Base-by-base conservation (phyloP, 2,888 invertebrate genomes). In the Lucinisca nassula region DNA sequence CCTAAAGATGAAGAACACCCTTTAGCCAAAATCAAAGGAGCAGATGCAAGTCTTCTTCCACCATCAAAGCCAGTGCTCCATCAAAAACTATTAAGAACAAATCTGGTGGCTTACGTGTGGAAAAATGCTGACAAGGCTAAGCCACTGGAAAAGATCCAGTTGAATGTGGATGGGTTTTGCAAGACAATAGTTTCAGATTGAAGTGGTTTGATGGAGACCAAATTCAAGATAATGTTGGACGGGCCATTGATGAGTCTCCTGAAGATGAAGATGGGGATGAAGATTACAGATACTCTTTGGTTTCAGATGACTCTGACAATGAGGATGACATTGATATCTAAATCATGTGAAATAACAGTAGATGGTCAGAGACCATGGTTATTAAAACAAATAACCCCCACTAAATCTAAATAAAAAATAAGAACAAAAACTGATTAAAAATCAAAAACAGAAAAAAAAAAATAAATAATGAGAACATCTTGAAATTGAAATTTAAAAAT, bases 191-290 rank as follows among this genome's bases (percentile, higher is more conserved):
- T 21, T 80, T 24, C 32, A 27, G 40, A 30, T n/a, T 80, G 14
- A 21, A 80, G 37, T 80, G 73, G 80, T 73, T 73, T 73, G 10
- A 24, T 35, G 80, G 81, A 17, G 37, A 14, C 17, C 81, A 81
- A 24, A 55, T 81, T 17, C 81, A 74, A 21, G 30, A 24, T 12
- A 17, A 38, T 27, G 74, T 74, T 58, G 74, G 27, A 58, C 24
- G 27, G 27, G 58, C 27, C 58, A 58, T 58, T 58, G 58, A 24
- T 27, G 58, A 58, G 21, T 14, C 51, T 21, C 8, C 8, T 51
- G 51, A 8, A n/a, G 51, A 79, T 17, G 51, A 21, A 4, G n/a
- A n/a, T n/a, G 10, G 17, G 21, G 51, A 51, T 51, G 51, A 51
- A 4, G 51, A 51, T 45, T 30, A 24, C 27, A 27, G 14, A 14